phyloP scores from a whole-genome alignment of 2,888 invertebrate species.

The Lasius fuliginosus region DNA sequence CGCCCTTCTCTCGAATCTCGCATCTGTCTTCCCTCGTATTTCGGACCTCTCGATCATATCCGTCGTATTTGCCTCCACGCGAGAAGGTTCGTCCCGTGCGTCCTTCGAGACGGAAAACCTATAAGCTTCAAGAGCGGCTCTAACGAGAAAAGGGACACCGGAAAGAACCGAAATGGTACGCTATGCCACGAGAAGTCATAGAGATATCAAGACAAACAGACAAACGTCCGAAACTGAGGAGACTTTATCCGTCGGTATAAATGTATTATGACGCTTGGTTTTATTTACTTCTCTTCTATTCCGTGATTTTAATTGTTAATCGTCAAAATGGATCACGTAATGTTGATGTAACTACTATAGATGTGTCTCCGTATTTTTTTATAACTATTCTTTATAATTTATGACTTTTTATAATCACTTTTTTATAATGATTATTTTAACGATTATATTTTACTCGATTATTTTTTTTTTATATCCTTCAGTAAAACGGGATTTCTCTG shows the following conservation, averaged over 20 bases:
- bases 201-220: constrained; percentile 61
- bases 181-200: constrained; percentile 14
- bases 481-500: neutral
- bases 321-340: neutral
- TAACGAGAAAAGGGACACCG: constrained; percentile 39
- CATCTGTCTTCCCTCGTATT: constrained; percentile 68
- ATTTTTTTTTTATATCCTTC: neutral
- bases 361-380: neutral
- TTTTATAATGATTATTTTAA: neutral
- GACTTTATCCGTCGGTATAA: neutral
- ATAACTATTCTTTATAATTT: neutral
- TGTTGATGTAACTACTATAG: neutral
- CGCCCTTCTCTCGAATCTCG: constrained; percentile 46
- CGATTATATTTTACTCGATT: neutral
- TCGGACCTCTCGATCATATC: constrained; percentile 67
- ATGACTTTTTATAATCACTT: neutral
- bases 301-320: neutral
- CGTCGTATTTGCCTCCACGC: constrained; percentile 56
- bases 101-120: constrained; percentile 51
- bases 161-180: constrained; percentile 25
- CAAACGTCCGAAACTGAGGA: constrained; percentile 28
- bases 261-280: neutral
- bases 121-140: constrained; percentile 44
- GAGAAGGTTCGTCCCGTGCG: constrained; percentile 24
- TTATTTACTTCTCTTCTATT: neutral